These are phyloP conservation scores for Galemys pyrenaicus DNA, from an alignment of 2,113 vertebrate species.

Conservation along the genomic window DNA sequence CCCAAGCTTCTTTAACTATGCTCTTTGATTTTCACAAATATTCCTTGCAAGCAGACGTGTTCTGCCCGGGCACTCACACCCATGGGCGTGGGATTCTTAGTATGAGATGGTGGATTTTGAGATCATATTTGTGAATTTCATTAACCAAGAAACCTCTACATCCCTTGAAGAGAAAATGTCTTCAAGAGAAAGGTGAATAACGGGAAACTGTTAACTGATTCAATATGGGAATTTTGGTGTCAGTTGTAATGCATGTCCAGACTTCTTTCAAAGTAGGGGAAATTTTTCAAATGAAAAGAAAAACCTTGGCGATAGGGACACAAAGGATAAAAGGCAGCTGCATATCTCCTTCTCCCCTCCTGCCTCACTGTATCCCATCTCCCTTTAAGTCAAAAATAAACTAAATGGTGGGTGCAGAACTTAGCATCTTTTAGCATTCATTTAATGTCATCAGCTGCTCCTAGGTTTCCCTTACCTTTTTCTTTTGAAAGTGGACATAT, in stretches of 20 bases:
- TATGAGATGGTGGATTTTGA: not conserved
- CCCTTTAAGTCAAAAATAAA: not conserved
- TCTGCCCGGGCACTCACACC: not conserved
- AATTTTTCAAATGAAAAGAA: not conserved
- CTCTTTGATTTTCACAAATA: not conserved
- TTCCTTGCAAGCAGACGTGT: not conserved
- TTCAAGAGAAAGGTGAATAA: not conserved
- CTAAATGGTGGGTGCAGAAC: not conserved
- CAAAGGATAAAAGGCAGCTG: not conserved
- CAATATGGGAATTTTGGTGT: not conserved
- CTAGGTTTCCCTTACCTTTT: not conserved
- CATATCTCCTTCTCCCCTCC: accelerated
- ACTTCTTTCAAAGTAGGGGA: not conserved
- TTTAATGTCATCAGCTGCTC: not conserved
- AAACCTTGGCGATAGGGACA: not conserved
- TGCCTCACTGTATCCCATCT: not conserved
- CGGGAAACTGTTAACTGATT: not conserved
- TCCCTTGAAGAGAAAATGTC: not conserved
- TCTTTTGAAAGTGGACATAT: constrained; percentile 20
- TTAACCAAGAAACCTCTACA: not conserved
- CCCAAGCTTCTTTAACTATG: not conserved
- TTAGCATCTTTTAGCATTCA: not conserved
- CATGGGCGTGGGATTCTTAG: not conserved
- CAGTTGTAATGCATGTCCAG: not conserved
- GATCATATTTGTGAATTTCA: not conserved